Evolutionary conservation across 2,113 vertebrate genomes (phyloP).

Genomic region (Bufo gargarizans): DNA sequence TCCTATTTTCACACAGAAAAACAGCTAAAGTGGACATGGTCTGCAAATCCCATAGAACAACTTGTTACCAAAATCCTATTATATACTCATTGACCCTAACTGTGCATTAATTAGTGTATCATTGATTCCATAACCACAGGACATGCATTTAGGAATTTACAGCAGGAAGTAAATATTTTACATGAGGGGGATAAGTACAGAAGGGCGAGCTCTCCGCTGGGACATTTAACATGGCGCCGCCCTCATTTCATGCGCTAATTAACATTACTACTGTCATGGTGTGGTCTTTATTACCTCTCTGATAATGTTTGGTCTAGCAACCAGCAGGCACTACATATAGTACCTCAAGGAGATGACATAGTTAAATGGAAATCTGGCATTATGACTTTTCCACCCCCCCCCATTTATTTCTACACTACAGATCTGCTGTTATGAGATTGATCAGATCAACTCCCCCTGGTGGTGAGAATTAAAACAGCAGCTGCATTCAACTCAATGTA

Average conservation of each 20-base stretch:
- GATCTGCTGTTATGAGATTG: background rate
- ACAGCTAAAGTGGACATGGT: background rate
- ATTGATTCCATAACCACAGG: background rate
- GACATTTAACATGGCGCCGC: background rate
- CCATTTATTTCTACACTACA: background rate
- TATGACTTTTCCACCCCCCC: background rate
- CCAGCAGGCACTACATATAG: too few species aligned
- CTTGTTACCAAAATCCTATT: background rate
- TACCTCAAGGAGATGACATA: background rate
- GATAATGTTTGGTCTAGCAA: background rate
- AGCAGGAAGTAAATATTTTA: background rate
- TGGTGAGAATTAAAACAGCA: conserved; percentile 6
- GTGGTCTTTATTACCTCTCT: background rate
- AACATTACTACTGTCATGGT: background rate
- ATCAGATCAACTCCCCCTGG: background rate
- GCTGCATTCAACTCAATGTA: background rate
- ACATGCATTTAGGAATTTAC: background rate
- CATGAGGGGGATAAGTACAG: background rate
- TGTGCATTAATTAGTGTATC: background rate
- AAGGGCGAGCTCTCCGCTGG: background rate
- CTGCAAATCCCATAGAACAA: background rate
- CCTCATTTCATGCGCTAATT: conserved; percentile 14
- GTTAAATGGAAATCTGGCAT: background rate
- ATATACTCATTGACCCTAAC: background rate
- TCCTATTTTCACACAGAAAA: background rate